Conservation (phyloP, 2,797 vertebrate species). For the Oryzias sinensis region DNA sequence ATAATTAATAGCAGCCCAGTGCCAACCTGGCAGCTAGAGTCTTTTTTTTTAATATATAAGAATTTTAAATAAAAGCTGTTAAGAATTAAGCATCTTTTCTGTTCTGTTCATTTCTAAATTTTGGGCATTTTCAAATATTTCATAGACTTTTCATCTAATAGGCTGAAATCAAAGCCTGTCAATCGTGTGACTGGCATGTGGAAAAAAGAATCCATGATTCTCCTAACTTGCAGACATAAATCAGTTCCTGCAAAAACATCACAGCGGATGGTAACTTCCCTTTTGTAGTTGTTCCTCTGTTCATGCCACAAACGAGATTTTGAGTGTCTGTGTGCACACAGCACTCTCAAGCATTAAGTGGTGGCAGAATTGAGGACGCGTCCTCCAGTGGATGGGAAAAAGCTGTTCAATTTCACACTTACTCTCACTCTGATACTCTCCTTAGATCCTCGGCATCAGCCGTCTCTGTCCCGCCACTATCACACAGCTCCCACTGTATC, state of each 20-base stretch:
- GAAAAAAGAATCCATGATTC: background rate
- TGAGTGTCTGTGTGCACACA: conserved; percentile 9
- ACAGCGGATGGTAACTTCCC: conserved; percentile 21
- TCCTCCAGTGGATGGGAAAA: conserved; percentile 50
- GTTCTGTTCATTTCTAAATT: too few relatives aligned
- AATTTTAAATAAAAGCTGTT: conserved; percentile 11
- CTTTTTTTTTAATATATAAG: conserved; percentile 24
- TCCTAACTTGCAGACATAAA: conserved; percentile 40
- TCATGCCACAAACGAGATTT: conserved; percentile 13
- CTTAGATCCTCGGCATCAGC: conserved; percentile 1
- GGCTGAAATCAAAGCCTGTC: too few relatives aligned
- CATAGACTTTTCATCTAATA: too few relatives aligned
- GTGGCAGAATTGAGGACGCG: conserved; percentile 39
- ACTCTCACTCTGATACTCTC: conserved; percentile 23
- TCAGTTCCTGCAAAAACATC: conserved; percentile 22
- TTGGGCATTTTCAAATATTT: too few relatives aligned
- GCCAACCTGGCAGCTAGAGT: background rate
- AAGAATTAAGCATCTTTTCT: background rate
- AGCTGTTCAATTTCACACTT: conserved; percentile 70
- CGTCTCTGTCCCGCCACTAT: background rate
- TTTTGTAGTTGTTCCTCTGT: conserved; percentile 8
- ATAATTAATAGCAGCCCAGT: background rate
- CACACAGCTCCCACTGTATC: conserved; percentile 16
- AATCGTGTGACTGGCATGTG: too few relatives aligned
- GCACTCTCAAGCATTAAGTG: conserved; percentile 38